Conservation (phyloP, 2,797 vertebrate genomes). For the Rhynchotus rufescens region DNA sequence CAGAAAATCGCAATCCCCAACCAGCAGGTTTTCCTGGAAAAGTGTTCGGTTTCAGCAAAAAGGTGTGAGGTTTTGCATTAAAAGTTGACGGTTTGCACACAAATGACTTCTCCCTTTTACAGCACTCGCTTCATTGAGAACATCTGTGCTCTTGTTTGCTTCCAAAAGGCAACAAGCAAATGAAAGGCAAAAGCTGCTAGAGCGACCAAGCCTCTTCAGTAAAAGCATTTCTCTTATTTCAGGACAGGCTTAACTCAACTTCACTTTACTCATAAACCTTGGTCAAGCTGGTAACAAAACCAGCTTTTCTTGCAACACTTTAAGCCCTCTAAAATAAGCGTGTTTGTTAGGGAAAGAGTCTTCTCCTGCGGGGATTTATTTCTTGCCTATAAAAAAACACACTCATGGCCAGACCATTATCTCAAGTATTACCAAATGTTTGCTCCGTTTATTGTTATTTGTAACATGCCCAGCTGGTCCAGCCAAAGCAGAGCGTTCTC, state of each 20-base stretch:
- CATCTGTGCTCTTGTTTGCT: background rate
- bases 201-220: background rate
- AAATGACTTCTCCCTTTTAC: background rate
- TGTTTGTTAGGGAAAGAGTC: background rate
- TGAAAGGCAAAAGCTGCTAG: background rate
- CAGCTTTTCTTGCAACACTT: background rate
- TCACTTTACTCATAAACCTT: background rate
- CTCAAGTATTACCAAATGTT: background rate
- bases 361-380: background rate
- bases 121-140: background rate
- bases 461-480: background rate
- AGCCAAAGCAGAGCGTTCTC: background rate
- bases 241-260: background rate
- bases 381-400: background rate
- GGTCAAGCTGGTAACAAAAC: background rate
- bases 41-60: background rate
- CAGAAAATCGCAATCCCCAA: background rate
- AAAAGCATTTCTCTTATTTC: background rate
- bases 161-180: background rate
- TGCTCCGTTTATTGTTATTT: background rate
- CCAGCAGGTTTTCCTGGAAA: conserved; percentile 1
- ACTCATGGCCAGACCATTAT: background rate
- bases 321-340: background rate
- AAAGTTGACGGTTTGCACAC: background rate
- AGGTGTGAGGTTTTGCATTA: background rate